phyloP scores from a whole-genome alignment of 30 jellyfish, hydroid and myxozoan species.

The Phacellophora camtschatica region DNA sequence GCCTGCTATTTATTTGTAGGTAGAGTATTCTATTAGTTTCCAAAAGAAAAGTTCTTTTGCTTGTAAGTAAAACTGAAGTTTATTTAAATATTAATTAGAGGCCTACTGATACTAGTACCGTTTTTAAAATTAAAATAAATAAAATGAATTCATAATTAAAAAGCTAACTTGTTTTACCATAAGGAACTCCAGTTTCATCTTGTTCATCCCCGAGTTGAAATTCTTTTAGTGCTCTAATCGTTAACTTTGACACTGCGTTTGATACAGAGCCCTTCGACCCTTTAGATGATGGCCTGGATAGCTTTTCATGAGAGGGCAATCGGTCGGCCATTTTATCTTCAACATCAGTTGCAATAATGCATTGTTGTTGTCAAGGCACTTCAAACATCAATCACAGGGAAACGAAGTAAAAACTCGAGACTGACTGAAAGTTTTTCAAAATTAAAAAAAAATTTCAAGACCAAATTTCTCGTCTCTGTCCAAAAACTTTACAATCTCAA shows the following conservation, averaged over 20 bases:
- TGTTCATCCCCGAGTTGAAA: constrained; percentile 54
- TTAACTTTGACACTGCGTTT: constrained; percentile 70
- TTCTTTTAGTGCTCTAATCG: constrained; percentile 75
- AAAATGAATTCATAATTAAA: too few relatives aligned
- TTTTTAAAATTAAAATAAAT: too few relatives aligned
- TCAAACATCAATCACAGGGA: constrained; percentile 50
- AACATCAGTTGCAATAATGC: background rate
- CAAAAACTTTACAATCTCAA: too few relatives aligned
- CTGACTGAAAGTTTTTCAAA: background rate
- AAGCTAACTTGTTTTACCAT: too few relatives aligned
- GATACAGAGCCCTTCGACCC: constrained; percentile 60
- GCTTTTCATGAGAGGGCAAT: constrained; percentile 31
- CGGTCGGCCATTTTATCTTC: constrained; percentile 59
- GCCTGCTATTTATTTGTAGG: too few relatives aligned
- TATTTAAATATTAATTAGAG: too few relatives aligned
- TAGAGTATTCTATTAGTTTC: too few relatives aligned
- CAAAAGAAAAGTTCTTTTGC: too few relatives aligned
- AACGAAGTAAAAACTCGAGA: background rate
- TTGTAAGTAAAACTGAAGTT: too few relatives aligned
- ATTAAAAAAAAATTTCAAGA: too few relatives aligned
- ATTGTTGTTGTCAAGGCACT: constrained; percentile 62
- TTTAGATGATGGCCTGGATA: constrained; percentile 55
- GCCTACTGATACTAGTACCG: too few relatives aligned
- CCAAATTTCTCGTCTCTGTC: too few relatives aligned
- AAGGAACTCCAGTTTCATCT: background rate